phyloP scores from a whole-genome alignment of 2,113 vertebrate species.

The Pogonocichla stellata region DNA sequence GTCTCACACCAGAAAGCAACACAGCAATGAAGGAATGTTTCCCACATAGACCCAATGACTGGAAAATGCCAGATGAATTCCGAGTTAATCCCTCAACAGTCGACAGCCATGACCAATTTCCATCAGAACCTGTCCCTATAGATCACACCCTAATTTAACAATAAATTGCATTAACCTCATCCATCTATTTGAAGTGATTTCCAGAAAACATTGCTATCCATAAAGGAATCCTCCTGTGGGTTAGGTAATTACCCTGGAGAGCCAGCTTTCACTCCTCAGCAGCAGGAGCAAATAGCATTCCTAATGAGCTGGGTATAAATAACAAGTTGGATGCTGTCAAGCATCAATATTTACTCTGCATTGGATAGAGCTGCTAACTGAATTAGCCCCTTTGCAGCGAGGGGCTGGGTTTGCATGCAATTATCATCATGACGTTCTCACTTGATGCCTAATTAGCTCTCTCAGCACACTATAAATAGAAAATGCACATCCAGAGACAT shows the following conservation, averaged over 20 bases:
- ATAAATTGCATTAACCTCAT: conserved; percentile 22
- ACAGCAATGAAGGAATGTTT: background rate
- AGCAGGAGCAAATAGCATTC: conserved; percentile 29
- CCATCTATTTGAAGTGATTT: background rate
- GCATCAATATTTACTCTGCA: conserved; percentile 60
- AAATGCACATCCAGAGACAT: background rate
- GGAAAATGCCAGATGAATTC: background rate
- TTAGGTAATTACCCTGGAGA: conserved; percentile 56
- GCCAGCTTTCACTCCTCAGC: conserved; percentile 35
- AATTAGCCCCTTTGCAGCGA: conserved; percentile 30
- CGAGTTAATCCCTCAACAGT: conserved; percentile 7
- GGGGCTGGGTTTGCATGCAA: background rate
- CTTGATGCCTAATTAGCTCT: conserved; percentile 25
- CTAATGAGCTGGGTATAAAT: conserved; percentile 55
- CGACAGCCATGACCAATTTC: conserved; percentile 3
- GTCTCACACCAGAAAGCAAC: background rate
- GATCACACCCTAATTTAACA: conserved; percentile 29
- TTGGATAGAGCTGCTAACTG: conserved; percentile 30
- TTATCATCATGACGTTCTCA: conserved; percentile 8
- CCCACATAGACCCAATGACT: background rate
- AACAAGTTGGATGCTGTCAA: conserved; percentile 50
- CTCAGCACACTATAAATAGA: background rate
- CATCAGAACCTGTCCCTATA: conserved; percentile 13
- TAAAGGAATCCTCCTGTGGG: background rate
- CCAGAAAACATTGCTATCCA: background rate